Conservation (phyloP, 2,113 vertebrate species). For the Amphiprion ocellaris region DNA sequence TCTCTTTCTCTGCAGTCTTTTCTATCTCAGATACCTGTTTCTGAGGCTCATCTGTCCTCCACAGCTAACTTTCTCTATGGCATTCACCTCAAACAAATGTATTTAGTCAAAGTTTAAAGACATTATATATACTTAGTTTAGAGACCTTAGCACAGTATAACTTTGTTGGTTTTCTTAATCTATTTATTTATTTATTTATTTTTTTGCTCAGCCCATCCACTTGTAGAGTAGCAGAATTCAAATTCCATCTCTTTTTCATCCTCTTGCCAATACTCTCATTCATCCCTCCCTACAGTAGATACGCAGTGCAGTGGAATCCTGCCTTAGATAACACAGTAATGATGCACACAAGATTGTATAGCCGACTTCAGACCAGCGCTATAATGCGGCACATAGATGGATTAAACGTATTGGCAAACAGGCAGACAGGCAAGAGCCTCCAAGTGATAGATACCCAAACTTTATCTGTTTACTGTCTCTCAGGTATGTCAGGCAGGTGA, state of each 20-base stretch:
- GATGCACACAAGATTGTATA: slow-evolving; percentile 55
- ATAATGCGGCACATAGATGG: slow-evolving; percentile 59
- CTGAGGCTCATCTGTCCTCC: background rate
- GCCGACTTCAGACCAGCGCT: slow-evolving; percentile 35
- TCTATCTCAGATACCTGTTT: background rate
- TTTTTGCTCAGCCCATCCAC: background rate
- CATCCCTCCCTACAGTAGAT: slow-evolving; percentile 22
- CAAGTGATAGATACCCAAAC: slow-evolving; percentile 67
- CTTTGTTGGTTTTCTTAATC: background rate
- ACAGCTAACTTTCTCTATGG: background rate
- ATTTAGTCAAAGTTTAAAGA: slow-evolving; percentile 11
- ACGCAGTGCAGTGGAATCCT: slow-evolving; percentile 26
- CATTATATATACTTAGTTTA: background rate
- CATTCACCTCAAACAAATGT: background rate
- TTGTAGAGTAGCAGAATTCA: slow-evolving; percentile 23
- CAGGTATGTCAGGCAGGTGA: slow-evolving; percentile 66
- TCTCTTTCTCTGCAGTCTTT: background rate
- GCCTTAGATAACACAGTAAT: slow-evolving; percentile 46
- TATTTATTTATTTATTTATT: background rate
- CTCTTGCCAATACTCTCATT: slow-evolving; percentile 11
- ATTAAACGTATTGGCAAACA: slow-evolving; percentile 69
- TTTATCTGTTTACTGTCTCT: slow-evolving; percentile 73
- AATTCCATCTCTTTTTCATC: slow-evolving; percentile 23
- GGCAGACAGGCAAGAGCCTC: slow-evolving; percentile 54
- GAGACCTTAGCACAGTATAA: background rate